These are phyloP conservation scores for Pipistrellus nathusii DNA, from an alignment of 2,797 vertebrate genomes.

Conservation along the genomic window DNA sequence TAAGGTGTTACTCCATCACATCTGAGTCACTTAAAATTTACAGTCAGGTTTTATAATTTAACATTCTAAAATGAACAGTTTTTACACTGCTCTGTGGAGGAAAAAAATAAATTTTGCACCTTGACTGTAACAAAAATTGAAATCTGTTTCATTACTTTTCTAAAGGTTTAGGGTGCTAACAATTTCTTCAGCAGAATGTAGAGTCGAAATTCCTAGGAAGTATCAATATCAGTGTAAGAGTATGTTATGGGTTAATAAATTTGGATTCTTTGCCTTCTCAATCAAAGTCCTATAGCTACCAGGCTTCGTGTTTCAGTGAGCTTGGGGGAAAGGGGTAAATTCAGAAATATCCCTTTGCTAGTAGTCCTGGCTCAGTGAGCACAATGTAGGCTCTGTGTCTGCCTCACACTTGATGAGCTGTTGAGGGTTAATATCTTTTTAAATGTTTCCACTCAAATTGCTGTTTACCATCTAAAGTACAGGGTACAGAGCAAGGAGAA, in stretches of 20 bases:
- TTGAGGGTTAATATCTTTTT: slow-evolving; percentile 72
- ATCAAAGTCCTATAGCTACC: background rate
- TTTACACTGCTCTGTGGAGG: background rate
- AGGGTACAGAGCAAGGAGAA: slow-evolving; percentile 70
- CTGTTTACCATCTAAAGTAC: slow-evolving; percentile 78
- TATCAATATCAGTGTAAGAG: background rate
- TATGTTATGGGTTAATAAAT: background rate
- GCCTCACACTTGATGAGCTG: background rate
- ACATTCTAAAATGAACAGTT: background rate
- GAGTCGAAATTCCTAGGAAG: slow-evolving; percentile 3
- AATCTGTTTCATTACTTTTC: slow-evolving; percentile 26
- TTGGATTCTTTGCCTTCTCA: background rate
- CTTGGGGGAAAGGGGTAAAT: background rate
- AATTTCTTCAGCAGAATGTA: slow-evolving; percentile 1
- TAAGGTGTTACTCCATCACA: background rate
- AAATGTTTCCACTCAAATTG: slow-evolving; percentile 63
- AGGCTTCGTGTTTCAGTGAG: background rate
- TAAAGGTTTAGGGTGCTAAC: background rate
- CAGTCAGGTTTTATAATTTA: slow-evolving; percentile 50
- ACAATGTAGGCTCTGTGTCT: slow-evolving; percentile 34
- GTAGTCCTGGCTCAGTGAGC: background rate
- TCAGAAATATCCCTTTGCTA: background rate
- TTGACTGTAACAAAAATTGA: background rate
- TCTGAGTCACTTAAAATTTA: slow-evolving; percentile 55
- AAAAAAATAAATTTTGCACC: background rate